phyloP scores from a whole-genome alignment of 2,888 invertebrate species.

The Anthrax anthrax region DNA sequence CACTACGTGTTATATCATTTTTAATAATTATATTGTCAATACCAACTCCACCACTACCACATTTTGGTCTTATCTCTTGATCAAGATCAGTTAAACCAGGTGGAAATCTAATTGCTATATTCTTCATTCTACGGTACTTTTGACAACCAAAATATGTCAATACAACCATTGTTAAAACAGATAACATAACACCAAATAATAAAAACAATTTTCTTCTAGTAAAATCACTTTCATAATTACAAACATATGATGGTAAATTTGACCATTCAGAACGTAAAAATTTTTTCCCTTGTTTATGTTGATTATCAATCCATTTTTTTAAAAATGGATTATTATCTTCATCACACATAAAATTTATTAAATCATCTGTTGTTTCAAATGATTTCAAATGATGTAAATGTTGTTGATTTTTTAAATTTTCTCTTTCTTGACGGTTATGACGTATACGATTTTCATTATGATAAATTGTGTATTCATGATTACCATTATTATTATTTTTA shows the following conservation, averaged over 20 bases:
- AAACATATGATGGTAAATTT: slow-evolving; percentile 2
- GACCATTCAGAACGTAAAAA: slow-evolving; percentile 10
- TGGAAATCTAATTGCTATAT: slow-evolving; percentile 24
- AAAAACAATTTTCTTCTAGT: slow-evolving; percentile 14
- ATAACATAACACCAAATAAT: slow-evolving; percentile 13
- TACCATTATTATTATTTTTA: slow-evolving; percentile 3
- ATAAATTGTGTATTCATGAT: not conserved
- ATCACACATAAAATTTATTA: slow-evolving; percentile 2
- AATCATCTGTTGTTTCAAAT: not conserved
- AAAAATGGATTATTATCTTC: slow-evolving; percentile 3
- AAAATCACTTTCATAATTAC: not conserved
- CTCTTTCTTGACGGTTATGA: slow-evolving; percentile 13
- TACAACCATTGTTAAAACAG: slow-evolving; percentile 10
- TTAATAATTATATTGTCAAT: slow-evolving; percentile 13
- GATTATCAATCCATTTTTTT: slow-evolving; percentile 1
- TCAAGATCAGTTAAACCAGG: slow-evolving; percentile 22
- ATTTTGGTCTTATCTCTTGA: slow-evolving; percentile 21
- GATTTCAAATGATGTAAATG: not conserved
- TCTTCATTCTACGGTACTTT: slow-evolving; percentile 26
- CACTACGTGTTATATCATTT: slow-evolving; percentile 11
- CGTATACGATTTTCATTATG: slow-evolving; percentile 2
- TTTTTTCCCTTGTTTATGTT: not conserved
- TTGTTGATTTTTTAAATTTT: slow-evolving; percentile 4
- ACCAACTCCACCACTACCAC: too few species aligned
- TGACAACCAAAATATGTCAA: slow-evolving; percentile 17